Evolutionary conservation across 2,797 vertebrate species (phyloP).

Genomic region (Falco berigora): DNA sequence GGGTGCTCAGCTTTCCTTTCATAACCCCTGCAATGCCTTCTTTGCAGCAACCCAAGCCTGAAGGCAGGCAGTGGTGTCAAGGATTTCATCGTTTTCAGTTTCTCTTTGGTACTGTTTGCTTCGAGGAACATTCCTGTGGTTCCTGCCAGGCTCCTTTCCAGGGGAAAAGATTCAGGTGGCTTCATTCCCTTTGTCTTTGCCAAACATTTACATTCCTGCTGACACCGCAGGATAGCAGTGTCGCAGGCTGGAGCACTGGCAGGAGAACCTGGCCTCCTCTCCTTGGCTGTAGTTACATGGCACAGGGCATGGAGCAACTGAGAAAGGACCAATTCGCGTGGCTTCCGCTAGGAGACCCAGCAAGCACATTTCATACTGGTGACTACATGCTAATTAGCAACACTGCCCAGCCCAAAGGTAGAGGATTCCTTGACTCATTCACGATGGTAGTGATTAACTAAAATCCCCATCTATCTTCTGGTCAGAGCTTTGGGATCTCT

Average conservation of each 20-base stretch:
- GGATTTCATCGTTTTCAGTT: not conserved
- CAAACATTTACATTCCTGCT: constrained; percentile 28
- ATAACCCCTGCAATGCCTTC: not conserved
- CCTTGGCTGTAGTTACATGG: not conserved
- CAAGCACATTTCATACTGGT: not conserved
- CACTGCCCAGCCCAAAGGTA: not conserved
- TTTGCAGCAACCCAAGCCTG: not conserved
- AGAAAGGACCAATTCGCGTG: not conserved
- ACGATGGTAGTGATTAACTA: not conserved
- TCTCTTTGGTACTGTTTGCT: not conserved
- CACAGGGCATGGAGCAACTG: not conserved
- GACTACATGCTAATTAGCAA: not conserved
- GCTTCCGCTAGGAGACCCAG: not conserved
- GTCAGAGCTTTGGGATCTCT: not conserved
- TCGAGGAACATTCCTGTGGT: constrained; percentile 49
- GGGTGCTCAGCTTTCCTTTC: not conserved
- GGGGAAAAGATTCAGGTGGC: constrained; percentile 42
- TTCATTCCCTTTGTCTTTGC: constrained; percentile 22
- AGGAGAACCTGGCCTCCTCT: not conserved
- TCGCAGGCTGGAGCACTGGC: not conserved
- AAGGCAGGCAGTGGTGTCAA: not conserved
- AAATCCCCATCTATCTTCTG: not conserved
- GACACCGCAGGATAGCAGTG: not conserved
- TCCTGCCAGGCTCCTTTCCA: constrained; percentile 38
- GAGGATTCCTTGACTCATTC: not conserved